Evolutionary conservation across 2,888 invertebrate genomes (phyloP).

Genomic region (Griposia aprilina): DNA sequence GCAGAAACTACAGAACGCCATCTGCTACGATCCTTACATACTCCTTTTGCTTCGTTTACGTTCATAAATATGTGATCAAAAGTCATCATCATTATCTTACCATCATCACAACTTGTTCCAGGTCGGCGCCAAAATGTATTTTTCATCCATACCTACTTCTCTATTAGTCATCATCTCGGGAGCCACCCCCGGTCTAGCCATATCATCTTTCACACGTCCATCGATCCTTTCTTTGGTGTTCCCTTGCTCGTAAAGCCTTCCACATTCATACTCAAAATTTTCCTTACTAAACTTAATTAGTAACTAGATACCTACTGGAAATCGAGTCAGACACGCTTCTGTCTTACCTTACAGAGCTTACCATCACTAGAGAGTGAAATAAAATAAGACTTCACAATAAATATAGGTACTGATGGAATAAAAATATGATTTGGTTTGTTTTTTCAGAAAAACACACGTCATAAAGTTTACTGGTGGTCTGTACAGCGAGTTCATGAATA

Average conservation of each 20-base stretch:
- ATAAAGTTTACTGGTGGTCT: neutral
- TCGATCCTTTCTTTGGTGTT: neutral
- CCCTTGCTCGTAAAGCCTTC: neutral
- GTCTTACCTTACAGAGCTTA: too few species aligned
- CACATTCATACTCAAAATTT: neutral
- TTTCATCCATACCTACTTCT: neutral
- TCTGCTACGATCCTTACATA: neutral
- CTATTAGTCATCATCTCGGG: neutral
- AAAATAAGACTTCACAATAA: neutral
- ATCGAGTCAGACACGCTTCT: neutral
- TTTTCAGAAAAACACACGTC: neutral
- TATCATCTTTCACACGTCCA: neutral
- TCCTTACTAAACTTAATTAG: neutral
- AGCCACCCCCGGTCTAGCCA: neutral
- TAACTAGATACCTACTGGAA: neutral
- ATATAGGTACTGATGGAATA: neutral
- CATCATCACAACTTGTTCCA: neutral
- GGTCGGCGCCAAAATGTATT: neutral
- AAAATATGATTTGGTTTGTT: too few species aligned
- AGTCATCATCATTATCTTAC: neutral
- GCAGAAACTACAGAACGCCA: neutral
- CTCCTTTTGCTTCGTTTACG: neutral
- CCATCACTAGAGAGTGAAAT: neutral
- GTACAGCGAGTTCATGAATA: neutral
- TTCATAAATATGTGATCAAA: too few species aligned